Evolutionary conservation across 1,140 invertebrate genomes (phyloP).

Genomic region (Spodoptera litura): DNA sequence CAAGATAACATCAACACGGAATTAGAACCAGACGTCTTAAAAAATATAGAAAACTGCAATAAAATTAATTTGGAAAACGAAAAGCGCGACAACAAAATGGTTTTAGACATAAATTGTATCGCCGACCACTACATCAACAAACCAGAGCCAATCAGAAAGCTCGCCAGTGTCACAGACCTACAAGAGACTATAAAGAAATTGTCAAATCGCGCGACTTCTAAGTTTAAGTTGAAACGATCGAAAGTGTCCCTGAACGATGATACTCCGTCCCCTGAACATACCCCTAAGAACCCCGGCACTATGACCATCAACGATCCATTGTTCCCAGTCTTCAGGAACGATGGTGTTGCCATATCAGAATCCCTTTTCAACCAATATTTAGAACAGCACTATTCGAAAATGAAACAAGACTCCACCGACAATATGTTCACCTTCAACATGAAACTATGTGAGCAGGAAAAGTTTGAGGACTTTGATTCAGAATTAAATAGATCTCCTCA

Average conservation of each 20-base stretch:
- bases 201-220: conserved; percentile 83
- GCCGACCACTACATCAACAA: conserved; percentile 83
- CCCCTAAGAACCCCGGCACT: conserved; percentile 78
- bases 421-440: conserved; percentile 83
- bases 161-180: conserved; percentile 85
- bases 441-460: conserved; percentile 76
- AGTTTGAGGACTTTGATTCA: conserved; percentile 84
- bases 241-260: conserved; percentile 79
- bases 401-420: conserved; percentile 83
- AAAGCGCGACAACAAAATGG: conserved; percentile 76
- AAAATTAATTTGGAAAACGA: conserved; percentile 69
- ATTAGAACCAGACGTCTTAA: conserved; percentile 78
- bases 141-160: conserved; percentile 76
- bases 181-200: conserved; percentile 86
- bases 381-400: conserved; percentile 86
- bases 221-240: conserved; percentile 79
- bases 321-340: conserved; percentile 91
- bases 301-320: conserved; percentile 92
- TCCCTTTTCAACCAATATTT: conserved; percentile 90
- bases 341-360: conserved; percentile 91
- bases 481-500: conserved; percentile 79
- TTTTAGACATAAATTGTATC: conserved; percentile 76
- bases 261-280: conserved; percentile 73
- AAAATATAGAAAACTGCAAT: conserved; percentile 72
- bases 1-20: conserved; percentile 58